Evolutionary conservation across 2,888 invertebrate species (phyloP).

Genomic region (Drosophila cognata): DNA sequence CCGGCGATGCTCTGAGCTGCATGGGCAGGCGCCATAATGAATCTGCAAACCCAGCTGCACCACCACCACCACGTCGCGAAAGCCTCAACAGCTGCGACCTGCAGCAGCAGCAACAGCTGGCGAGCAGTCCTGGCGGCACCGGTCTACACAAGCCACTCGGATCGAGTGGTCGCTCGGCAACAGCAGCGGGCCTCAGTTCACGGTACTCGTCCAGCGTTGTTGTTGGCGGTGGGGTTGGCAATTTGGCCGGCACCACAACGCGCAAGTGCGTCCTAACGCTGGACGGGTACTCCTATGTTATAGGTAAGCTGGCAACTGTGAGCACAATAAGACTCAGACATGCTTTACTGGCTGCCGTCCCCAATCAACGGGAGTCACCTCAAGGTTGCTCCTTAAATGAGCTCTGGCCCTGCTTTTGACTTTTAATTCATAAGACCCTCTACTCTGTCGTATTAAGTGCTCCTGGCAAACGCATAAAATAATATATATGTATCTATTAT

Average conservation of each 20-base stretch:
- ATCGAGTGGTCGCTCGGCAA: conserved; percentile 42
- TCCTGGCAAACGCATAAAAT: conserved; percentile 52
- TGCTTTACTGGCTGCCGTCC: not conserved
- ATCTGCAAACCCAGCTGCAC: conserved; percentile 50
- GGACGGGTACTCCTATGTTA: conserved; percentile 94
- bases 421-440: conserved; percentile 38
- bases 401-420: conserved; percentile 17
- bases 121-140: conserved; percentile 46
- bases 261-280: conserved; percentile 93
- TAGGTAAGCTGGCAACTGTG: conserved; percentile 88
- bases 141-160: conserved; percentile 46
- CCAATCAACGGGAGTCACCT: conserved; percentile 45
- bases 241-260: conserved; percentile 86
- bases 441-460: not conserved
- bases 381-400: conserved; percentile 35
- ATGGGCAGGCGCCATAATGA: conserved; percentile 54
- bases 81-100: conserved; percentile 76
- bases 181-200: conserved; percentile 9
- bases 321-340: not conserved
- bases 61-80: conserved; percentile 69
- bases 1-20: conserved; percentile 67
- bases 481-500: conserved; percentile 64
- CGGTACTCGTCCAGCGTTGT: conserved; percentile 82
- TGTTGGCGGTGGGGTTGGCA: conserved; percentile 68
- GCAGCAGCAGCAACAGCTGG: conserved; percentile 36